A percentile compares a stretch with the other conserved stretches of the same genome.
phyloP scores from a whole-genome alignment of 1,140 invertebrate genomes.

The Euglossa dilemma region DNA sequence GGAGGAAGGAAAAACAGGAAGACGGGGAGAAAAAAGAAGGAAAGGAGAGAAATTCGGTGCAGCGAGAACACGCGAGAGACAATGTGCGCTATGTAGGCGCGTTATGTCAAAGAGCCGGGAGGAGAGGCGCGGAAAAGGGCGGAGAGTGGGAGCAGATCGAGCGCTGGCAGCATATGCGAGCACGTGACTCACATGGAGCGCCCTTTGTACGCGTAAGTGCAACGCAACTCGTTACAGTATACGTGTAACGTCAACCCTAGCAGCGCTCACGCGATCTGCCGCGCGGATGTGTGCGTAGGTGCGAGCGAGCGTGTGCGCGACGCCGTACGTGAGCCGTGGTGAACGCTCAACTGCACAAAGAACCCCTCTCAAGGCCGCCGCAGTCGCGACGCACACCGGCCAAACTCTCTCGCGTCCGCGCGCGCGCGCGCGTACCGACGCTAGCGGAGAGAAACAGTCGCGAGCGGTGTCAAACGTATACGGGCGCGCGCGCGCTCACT shows the following conservation, averaged over 20 bases:
- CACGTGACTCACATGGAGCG: conserved; percentile 77
- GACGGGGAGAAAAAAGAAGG: background rate
- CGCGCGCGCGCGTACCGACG: conserved; percentile 49
- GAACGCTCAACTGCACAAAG: conserved; percentile 80
- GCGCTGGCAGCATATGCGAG: conserved; percentile 69
- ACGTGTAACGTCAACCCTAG: conserved; percentile 53
- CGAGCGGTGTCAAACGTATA: background rate
- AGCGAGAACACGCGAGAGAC: background rate
- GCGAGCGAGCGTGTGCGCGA: conserved; percentile 48
- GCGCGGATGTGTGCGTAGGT: conserved; percentile 33
- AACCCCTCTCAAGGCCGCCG: conserved; percentile 80
- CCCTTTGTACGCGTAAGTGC: conserved; percentile 75
- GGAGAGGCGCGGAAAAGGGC: conserved; percentile 7
- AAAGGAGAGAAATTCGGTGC: background rate
- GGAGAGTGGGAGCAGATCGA: conserved; percentile 29
- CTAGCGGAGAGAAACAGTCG: background rate
- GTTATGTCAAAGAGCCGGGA: conserved; percentile 17
- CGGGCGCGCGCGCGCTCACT: background rate
- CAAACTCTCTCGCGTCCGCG: conserved; percentile 21
- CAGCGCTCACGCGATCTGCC: conserved; percentile 4
- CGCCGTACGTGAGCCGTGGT: conserved; percentile 64
- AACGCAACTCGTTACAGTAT: conserved; percentile 72
- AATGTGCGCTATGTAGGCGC: conserved; percentile 18
- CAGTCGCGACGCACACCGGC: conserved; percentile 65
- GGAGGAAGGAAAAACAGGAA: conserved; percentile 5